phyloP scores from a whole-genome alignment of 2,797 vertebrate species.

The Calcarius lapponicus region DNA sequence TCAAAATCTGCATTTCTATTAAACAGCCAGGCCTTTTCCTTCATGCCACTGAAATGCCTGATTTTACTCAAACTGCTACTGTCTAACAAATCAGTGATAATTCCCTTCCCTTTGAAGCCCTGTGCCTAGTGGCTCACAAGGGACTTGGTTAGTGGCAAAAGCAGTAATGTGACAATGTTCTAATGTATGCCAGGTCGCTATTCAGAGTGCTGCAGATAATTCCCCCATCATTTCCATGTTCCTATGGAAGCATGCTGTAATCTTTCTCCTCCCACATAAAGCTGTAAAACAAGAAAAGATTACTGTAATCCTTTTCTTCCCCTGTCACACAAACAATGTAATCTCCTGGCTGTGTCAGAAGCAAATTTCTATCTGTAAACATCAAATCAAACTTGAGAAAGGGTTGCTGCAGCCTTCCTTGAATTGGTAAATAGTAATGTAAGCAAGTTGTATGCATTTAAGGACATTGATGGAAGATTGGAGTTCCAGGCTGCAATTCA shows the following conservation, averaged over 20 bases:
- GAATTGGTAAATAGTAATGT: neutral
- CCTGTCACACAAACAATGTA: neutral
- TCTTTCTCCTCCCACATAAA: conserved; percentile 40
- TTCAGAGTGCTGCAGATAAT: conserved; percentile 11
- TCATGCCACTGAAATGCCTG: neutral
- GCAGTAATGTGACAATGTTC: neutral
- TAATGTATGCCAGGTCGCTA: neutral
- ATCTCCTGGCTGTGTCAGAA: conserved; percentile 41
- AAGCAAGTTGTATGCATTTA: neutral
- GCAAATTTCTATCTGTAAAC: conserved; percentile 12
- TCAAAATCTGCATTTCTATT: neutral
- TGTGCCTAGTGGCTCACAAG: neutral
- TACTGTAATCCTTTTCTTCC: conserved; percentile 45
- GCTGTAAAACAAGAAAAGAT: conserved; percentile 42
- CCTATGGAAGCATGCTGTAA: conserved; percentile 1
- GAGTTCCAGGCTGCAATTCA: neutral
- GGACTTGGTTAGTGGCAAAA: neutral
- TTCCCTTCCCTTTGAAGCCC: neutral
- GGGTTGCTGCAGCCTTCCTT: neutral
- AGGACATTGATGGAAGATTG: neutral
- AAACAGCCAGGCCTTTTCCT: neutral
- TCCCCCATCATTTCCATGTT: conserved; percentile 18
- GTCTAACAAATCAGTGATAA: neutral
- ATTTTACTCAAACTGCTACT: neutral
- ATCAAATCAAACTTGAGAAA: neutral